phyloP scores from a whole-genome alignment of 2,113 vertebrate genomes.

The Gavialis gangeticus region DNA sequence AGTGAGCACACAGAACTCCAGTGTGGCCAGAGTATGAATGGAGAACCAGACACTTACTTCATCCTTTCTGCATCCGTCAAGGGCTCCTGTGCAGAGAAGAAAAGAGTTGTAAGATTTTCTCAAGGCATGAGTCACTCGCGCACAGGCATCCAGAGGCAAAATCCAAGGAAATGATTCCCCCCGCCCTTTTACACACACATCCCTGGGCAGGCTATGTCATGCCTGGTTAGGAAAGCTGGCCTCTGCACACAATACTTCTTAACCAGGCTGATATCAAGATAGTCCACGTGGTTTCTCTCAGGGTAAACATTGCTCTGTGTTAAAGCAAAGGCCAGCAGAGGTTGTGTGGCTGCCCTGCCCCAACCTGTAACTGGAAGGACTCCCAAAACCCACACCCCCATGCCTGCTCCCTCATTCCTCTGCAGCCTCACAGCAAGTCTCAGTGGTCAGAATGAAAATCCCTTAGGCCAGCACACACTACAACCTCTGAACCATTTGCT shows the following conservation, averaged over 20 bases:
- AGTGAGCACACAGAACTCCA: neutral
- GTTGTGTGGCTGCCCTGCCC: neutral
- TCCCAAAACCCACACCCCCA: neutral
- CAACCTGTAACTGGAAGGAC: neutral
- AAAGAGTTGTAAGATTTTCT: constrained; percentile 61
- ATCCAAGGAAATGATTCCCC: neutral
- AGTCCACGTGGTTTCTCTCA: neutral
- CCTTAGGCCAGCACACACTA: neutral
- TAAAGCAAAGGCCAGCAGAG: neutral
- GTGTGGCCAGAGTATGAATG: neutral
- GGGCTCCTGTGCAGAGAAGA: constrained; percentile 84
- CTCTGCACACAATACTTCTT: neutral
- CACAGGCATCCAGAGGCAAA: neutral
- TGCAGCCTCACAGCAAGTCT: neutral
- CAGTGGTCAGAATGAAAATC: constrained; percentile 2
- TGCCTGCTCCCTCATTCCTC: constrained; percentile 2
- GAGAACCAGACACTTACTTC: constrained; percentile 85
- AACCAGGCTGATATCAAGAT: neutral
- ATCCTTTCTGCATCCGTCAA: constrained; percentile 91
- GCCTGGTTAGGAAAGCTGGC: neutral
- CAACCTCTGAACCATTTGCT: neutral
- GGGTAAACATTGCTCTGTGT: neutral
- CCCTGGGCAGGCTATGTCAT: neutral
- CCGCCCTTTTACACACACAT: neutral
- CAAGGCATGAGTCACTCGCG: neutral